These are phyloP conservation scores for Dasyurus viverrinus DNA, from an alignment of 2,113 vertebrate species.

Conservation along the genomic window DNA sequence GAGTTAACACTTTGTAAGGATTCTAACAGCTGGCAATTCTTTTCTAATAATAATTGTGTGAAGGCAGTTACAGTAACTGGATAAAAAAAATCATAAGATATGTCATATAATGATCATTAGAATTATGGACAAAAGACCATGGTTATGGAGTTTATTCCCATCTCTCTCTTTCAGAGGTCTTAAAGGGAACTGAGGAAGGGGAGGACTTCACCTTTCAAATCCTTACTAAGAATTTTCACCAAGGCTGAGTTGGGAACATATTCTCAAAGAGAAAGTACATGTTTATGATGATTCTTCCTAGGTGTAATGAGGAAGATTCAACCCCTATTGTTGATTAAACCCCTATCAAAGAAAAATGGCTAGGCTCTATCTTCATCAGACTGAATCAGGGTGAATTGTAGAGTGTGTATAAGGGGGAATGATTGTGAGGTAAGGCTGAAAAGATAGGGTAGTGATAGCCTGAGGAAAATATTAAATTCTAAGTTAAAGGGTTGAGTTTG, in stretches of 20 bases:
- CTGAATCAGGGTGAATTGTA: neutral
- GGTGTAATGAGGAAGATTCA: neutral
- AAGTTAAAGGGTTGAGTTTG: neutral
- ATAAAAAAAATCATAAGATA: neutral
- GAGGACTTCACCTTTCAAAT: neutral
- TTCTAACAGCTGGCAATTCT: slow-evolving; percentile 9
- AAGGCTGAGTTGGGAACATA: neutral
- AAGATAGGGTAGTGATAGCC: neutral
- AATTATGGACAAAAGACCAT: neutral
- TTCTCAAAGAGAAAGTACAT: neutral
- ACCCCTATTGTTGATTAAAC: neutral
- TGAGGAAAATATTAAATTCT: neutral
- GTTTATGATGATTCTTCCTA: neutral
- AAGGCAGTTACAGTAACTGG: neutral
- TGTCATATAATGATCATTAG: neutral
- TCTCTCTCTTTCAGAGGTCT: neutral
- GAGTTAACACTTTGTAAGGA: too few relatives aligned
- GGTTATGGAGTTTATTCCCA: neutral
- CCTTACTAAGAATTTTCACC: neutral
- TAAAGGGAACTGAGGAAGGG: neutral
- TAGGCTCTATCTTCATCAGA: neutral
- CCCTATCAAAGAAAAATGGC: neutral
- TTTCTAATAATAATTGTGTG: neutral
- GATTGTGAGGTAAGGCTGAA: neutral
- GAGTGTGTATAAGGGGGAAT: neutral